A percentile compares a stretch with the other conserved stretches of the same genome.
Evolutionary conservation across 2,888 invertebrate genomes (phyloP).

Genomic region (Apodemia mormo): DNA sequence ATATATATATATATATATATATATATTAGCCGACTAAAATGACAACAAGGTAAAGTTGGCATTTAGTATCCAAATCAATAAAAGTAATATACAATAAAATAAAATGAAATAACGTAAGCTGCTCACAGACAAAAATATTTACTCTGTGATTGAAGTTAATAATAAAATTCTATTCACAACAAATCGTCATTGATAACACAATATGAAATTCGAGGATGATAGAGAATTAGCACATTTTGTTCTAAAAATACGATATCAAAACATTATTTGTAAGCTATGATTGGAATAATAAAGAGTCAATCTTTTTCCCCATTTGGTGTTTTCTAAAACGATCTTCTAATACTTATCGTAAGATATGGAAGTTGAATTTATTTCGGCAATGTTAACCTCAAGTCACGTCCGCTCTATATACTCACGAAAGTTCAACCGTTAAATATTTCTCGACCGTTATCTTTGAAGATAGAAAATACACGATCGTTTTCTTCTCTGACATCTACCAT

Average conservation of each 20-base stretch:
- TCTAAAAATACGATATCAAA: neutral
- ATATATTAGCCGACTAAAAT: too few species aligned
- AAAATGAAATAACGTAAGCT: too few species aligned
- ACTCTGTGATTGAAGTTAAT: too few species aligned
- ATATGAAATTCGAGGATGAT: neutral
- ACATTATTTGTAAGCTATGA: neutral
- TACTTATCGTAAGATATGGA: conserved; percentile 6
- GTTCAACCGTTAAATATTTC: conserved; percentile 23
- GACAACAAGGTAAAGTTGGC: too few species aligned
- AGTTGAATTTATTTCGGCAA: conserved; percentile 6
- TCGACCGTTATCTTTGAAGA: conserved; percentile 1
- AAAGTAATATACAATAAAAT: too few species aligned
- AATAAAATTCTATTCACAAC: neutral
- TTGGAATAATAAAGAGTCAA: neutral
- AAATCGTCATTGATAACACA: neutral
- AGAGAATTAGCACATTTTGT: neutral
- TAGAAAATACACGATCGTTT: conserved; percentile 6
- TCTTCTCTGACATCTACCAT: neutral
- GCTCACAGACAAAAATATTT: too few species aligned
- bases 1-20: too few species aligned
- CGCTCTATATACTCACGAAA: conserved; percentile 13
- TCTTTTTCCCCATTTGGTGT: neutral
- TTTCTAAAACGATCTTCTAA: neutral
- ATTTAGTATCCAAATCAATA: too few species aligned
- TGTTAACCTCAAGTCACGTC: conserved; percentile 18